Conservation (phyloP, 1,140 invertebrate genomes). For the Drosophila mayri region DNA sequence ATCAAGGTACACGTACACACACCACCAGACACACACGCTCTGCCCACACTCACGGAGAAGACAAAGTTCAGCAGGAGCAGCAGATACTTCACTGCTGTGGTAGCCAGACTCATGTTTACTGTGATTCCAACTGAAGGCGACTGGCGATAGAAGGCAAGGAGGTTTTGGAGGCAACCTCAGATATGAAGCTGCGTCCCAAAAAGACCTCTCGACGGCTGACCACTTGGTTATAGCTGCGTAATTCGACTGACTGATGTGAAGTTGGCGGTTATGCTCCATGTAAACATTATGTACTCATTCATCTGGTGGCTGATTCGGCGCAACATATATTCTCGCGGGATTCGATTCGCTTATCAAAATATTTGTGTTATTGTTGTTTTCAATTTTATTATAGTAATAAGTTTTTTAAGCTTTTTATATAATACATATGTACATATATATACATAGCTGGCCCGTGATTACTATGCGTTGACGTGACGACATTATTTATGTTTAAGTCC, state of each 20-base stretch:
- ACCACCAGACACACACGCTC: neutral
- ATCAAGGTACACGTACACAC: slow-evolving; percentile 4
- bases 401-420: no score
- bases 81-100: slow-evolving; percentile 78
- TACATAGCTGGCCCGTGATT: no score
- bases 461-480: no score
- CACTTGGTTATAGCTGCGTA: slow-evolving; percentile 54
- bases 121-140: slow-evolving; percentile 29
- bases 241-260: slow-evolving; percentile 52
- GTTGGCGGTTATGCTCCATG: no score
- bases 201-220: slow-evolving; percentile 50
- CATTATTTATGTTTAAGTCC: no score
- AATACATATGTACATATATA: no score
- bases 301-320: no score
- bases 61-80: slow-evolving; percentile 77
- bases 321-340: no score
- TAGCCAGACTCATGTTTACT: slow-evolving; percentile 66
- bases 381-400: no score
- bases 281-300: no score
- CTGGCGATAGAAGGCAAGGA: slow-evolving; percentile 33
- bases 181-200: slow-evolving; percentile 24
- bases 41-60: slow-evolving; percentile 66
- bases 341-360: no score
- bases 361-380: no score
- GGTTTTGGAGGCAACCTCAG: slow-evolving; percentile 22